Percentiles rank a stretch among this genome's conserved stretches.
phyloP scores from a whole-genome alignment of 2,113 vertebrate genomes.

The Hoplias malabaricus region DNA sequence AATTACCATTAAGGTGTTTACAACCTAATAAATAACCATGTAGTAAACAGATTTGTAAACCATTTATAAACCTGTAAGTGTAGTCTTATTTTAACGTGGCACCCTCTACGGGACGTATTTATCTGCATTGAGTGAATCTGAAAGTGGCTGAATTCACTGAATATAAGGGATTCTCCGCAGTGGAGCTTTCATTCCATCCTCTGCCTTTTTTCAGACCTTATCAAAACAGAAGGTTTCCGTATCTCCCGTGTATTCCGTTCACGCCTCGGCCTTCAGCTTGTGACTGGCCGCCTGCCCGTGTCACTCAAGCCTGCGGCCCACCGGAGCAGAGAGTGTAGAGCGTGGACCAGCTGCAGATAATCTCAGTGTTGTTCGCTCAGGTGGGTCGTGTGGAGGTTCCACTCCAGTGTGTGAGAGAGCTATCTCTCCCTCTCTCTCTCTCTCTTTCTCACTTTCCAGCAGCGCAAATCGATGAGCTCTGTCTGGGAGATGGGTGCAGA shows the following conservation, averaged over 20 bases:
- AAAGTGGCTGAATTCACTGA: too few relatives aligned
- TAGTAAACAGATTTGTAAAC: too few relatives aligned
- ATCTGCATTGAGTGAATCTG: too few relatives aligned
- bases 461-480: conserved; percentile 36
- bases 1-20: too few relatives aligned
- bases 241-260: not conserved
- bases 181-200: not conserved
- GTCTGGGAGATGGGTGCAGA: conserved; percentile 32
- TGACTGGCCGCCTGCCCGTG: not conserved
- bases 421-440: conserved; percentile 23
- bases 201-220: not conserved
- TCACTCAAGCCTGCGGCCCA: not conserved
- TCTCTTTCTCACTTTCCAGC: not conserved
- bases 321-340: not conserved
- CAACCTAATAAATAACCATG: too few relatives aligned
- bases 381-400: conserved; percentile 13
- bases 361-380: conserved; percentile 32
- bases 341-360: conserved; percentile 7
- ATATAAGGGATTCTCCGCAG: too few relatives aligned
- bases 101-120: too few relatives aligned
- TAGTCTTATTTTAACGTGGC: too few relatives aligned
- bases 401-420: conserved; percentile 22
- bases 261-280: not conserved
- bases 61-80: too few relatives aligned
- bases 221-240: not conserved